phyloP scores from a whole-genome alignment of 2,797 vertebrate genomes.

The Bryconaethiops microstoma region DNA sequence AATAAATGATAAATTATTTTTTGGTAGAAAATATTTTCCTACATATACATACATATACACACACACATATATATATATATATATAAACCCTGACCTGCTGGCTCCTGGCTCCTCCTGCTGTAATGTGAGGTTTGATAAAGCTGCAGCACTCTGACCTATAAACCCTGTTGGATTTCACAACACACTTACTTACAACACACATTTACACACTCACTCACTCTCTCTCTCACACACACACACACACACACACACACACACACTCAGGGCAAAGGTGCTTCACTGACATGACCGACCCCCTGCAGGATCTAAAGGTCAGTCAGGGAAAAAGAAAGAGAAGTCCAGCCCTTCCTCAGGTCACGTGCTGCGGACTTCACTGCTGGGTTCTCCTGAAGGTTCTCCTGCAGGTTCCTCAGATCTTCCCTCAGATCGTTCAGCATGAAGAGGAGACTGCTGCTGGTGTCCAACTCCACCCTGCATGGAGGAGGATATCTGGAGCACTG shows the following conservation, averaged over 20 bases:
- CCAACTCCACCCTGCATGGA: slow-evolving; percentile 85
- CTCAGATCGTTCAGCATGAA: slow-evolving; percentile 58
- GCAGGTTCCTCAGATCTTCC: background rate
- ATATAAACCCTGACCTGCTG: too few relatives aligned
- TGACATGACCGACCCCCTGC: background rate
- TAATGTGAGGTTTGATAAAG: too few relatives aligned
- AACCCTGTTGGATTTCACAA: background rate
- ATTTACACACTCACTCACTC: background rate
- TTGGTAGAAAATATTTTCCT: too few relatives aligned
- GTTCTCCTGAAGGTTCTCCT: too few relatives aligned
- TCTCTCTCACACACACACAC: too few relatives aligned
- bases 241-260: background rate
- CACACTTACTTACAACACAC: background rate
- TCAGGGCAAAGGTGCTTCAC: too few relatives aligned
- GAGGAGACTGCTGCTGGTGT: slow-evolving; percentile 80
- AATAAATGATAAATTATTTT: too few relatives aligned
- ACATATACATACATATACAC: too few relatives aligned
- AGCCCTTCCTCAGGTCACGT: background rate
- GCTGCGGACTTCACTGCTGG: background rate
- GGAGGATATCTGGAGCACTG: slow-evolving; percentile 84
- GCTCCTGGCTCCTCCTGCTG: too few relatives aligned
- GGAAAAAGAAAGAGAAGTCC: background rate
- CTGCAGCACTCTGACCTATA: background rate
- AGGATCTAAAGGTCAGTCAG: background rate
- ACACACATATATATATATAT: too few relatives aligned